Conservation (phyloP, 2,888 invertebrate genomes). For the Cerceris rybyensis region DNA sequence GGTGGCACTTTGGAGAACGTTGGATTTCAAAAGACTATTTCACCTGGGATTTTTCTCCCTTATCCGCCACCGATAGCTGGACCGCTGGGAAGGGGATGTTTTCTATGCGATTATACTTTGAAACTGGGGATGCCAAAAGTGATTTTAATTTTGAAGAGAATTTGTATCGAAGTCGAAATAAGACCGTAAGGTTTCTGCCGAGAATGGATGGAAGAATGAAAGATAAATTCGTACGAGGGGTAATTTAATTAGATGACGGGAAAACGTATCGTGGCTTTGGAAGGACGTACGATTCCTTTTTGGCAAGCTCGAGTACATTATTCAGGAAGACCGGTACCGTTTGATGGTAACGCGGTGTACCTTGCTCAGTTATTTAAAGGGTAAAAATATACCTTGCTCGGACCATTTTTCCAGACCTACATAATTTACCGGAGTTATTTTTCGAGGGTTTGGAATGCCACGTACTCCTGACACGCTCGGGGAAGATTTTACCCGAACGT, state of each 20-base stretch:
- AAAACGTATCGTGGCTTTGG: constrained; percentile 30
- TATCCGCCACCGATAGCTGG: no score
- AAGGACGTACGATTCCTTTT: constrained; percentile 16
- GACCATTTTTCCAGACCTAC: constrained; percentile 35
- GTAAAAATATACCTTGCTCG: constrained; percentile 56
- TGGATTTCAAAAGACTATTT: no score
- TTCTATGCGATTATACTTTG: no score
- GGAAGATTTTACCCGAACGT: constrained; percentile 21
- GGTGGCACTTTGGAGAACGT: no score
- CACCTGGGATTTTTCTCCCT: no score
- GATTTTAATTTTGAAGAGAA: no score
- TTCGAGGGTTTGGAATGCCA: constrained; percentile 20
- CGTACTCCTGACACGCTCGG: background rate
- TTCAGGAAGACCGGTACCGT: constrained; percentile 50
- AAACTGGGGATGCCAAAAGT: no score
- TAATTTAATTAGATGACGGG: constrained; percentile 57
- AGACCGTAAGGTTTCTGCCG: background rate
- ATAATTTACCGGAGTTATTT: constrained; percentile 53
- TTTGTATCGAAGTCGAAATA: no score
- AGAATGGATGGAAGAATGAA: background rate
- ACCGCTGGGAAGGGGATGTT: no score
- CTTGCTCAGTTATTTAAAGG: constrained; percentile 62
- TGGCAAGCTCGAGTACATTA: constrained; percentile 50
- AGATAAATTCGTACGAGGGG: constrained; percentile 36
- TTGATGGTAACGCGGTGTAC: constrained; percentile 48